phyloP scores from a whole-genome alignment of 53 echinoderm and acorn worm genomes.

The Mesocentrotus franciscanus region DNA sequence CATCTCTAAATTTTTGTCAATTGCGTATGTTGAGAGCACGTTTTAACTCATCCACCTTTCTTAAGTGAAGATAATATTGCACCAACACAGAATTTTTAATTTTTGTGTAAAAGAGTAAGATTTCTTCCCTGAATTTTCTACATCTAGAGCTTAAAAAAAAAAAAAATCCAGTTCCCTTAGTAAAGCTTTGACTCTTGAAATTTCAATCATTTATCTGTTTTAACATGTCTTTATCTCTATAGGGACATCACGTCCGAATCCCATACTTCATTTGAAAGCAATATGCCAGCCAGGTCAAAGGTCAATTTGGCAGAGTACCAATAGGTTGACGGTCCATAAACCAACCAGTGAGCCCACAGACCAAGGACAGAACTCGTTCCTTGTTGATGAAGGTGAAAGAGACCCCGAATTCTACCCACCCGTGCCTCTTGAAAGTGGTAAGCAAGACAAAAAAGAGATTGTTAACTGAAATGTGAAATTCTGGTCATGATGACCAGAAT shows the following conservation, averaged over 20 bases:
- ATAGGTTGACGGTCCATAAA: neutral
- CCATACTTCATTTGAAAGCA: neutral
- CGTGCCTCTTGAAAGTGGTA: constrained; percentile 21
- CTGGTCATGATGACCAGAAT: neutral
- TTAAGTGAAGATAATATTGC: neutral
- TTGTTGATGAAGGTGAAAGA: neutral
- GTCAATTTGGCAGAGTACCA: constrained; percentile 20
- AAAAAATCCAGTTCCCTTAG: neutral
- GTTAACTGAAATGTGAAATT: too few relatives aligned
- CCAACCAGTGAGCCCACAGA: constrained; percentile 2
- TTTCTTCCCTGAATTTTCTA: too few relatives aligned
- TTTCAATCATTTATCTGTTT: neutral
- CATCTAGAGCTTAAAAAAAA: neutral
- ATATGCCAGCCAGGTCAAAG: neutral
- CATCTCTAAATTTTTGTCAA: too few relatives aligned
- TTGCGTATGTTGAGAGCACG: too few relatives aligned
- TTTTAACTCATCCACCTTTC: neutral
- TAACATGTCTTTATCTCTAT: neutral
- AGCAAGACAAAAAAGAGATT: neutral
- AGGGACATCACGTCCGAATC: neutral
- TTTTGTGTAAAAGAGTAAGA: too few relatives aligned
- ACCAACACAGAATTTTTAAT: too few relatives aligned
- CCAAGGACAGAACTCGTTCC: too few relatives aligned
- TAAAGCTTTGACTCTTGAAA: neutral
- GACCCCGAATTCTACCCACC: constrained; percentile 46